Percentiles rank a stretch among this genome's conserved stretches.
Evolutionary conservation across 2,888 invertebrate genomes (phyloP).

Genomic region (Neoitamus cyanurus): DNA sequence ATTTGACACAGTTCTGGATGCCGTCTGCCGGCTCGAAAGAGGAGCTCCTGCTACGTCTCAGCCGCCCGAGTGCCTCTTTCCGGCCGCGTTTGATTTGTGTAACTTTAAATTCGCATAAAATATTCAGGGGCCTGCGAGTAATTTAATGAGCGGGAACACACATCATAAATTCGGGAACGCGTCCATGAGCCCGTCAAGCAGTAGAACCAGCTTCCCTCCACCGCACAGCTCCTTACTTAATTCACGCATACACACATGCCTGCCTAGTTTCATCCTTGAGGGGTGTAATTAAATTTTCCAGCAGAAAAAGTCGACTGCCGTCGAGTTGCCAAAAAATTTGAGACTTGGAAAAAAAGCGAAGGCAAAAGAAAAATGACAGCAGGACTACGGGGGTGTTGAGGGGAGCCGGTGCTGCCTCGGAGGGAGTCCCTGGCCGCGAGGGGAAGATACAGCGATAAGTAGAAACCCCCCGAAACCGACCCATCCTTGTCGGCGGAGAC

Average conservation of each 20-base stretch:
- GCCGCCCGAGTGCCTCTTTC: not conserved
- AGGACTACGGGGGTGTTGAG: not conserved
- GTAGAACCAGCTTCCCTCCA: not conserved
- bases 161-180: constrained; percentile 53
- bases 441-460: constrained; percentile 11
- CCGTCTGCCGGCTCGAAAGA: not conserved
- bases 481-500: constrained; percentile 28
- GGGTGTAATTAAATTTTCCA: constrained; percentile 51
- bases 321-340: constrained; percentile 40
- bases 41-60: not conserved
- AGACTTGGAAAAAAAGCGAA: not conserved
- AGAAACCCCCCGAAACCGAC: not conserved
- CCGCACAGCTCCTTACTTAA: constrained; percentile 7
- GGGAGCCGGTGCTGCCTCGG: not conserved
- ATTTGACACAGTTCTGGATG: constrained; percentile 39
- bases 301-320: constrained; percentile 44
- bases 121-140: constrained; percentile 55
- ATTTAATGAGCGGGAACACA: constrained; percentile 56
- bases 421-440: not conserved
- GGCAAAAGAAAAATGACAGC: constrained; percentile 38
- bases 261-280: constrained; percentile 12
- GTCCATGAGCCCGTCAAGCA: constrained; percentile 13
- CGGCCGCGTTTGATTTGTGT: constrained; percentile 42
- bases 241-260: constrained; percentile 41
- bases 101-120: constrained; percentile 53